Conservation (phyloP, 2,797 vertebrate genomes). For the Ficedula albicollis region DNA sequence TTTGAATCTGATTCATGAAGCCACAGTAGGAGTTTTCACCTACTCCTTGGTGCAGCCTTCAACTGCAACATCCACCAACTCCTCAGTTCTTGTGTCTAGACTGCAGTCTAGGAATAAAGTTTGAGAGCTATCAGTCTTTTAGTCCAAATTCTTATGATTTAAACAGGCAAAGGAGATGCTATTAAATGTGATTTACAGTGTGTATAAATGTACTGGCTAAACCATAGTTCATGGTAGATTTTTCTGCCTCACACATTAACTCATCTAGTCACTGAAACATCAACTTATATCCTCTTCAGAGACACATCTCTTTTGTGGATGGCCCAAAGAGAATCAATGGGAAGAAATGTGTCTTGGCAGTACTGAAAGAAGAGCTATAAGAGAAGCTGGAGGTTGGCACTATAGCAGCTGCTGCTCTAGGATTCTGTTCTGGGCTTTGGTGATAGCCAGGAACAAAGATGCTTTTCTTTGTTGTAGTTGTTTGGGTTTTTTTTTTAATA, state of each 20-base stretch:
- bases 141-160: background rate
- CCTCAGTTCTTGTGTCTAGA: background rate
- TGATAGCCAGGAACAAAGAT: background rate
- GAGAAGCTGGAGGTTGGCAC: background rate
- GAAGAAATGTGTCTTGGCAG: background rate
- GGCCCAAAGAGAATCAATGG: background rate
- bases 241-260: background rate
- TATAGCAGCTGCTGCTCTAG: background rate
- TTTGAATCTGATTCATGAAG: background rate
- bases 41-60: background rate
- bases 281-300: background rate
- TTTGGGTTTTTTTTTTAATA: background rate
- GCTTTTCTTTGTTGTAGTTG: background rate
- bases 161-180: background rate
- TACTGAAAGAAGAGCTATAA: background rate
- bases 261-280: background rate
- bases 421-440: background rate
- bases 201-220: background rate
- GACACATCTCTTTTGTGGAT: background rate
- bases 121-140: background rate
- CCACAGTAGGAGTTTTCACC: background rate
- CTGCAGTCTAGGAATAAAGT: background rate
- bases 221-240: background rate
- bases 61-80: background rate
- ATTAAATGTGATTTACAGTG: background rate